Evolutionary conservation across 1,140 invertebrate genomes (phyloP).

Genomic region (Psilanteris sp.): DNA sequence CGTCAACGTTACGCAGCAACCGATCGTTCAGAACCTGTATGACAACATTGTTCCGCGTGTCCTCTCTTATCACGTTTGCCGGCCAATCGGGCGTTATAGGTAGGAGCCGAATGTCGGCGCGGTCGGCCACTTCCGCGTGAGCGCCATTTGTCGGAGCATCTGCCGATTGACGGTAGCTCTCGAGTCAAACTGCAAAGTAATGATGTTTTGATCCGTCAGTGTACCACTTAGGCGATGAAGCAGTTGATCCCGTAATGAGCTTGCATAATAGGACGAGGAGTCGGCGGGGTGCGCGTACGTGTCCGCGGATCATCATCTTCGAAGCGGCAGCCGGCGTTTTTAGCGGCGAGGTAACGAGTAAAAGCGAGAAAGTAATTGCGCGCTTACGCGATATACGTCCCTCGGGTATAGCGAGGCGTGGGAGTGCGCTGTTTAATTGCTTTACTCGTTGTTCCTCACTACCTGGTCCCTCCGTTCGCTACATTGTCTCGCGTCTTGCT

Average conservation of each 20-base stretch:
- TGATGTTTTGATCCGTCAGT: slow-evolving; percentile 23
- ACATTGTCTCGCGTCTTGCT: slow-evolving; percentile 54
- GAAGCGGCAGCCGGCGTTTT: slow-evolving; percentile 35
- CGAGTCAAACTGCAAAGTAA: slow-evolving; percentile 1
- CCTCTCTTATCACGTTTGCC: no score
- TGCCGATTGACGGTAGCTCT: background rate
- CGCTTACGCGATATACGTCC: slow-evolving; percentile 66
- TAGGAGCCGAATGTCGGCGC: no score
- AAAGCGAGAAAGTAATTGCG: slow-evolving; percentile 67
- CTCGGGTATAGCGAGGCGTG: slow-evolving; percentile 46
- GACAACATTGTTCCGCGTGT: no score
- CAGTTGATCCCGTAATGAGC: slow-evolving; percentile 56
- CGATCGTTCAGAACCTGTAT: no score
- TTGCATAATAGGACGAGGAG: slow-evolving; percentile 44
- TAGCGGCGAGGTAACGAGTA: slow-evolving; percentile 37
- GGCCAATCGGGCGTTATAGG: no score
- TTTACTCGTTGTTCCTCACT: slow-evolving; percentile 61
- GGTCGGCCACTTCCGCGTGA: no score
- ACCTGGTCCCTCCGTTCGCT: slow-evolving; percentile 35
- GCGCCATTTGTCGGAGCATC: no score
- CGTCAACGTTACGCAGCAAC: background rate
- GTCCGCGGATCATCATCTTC: slow-evolving; percentile 36
- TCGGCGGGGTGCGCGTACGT: background rate
- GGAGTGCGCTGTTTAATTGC: slow-evolving; percentile 65
- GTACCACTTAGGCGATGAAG: slow-evolving; percentile 40